phyloP scores from a whole-genome alignment of 2,797 vertebrate species.

The Zalophus californianus region DNA sequence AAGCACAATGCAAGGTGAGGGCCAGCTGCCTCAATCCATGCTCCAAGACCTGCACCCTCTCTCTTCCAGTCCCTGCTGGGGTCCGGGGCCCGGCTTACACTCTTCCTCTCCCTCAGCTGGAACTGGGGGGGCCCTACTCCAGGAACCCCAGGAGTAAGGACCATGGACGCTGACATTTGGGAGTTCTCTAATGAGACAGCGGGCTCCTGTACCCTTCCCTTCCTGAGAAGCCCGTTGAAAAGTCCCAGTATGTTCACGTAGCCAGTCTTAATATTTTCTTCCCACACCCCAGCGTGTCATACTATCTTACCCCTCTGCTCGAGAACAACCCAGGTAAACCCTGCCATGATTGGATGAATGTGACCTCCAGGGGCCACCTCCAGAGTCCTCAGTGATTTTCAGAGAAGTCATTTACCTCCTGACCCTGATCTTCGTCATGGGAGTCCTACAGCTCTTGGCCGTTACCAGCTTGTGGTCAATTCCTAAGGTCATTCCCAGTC shows the following conservation, averaged over 20 bases:
- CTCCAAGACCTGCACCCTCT: neutral
- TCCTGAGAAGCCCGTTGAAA: neutral
- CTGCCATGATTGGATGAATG: rapidly evolving
- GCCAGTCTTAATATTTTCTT: neutral
- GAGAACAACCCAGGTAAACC: neutral
- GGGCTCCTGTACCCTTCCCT: no score
- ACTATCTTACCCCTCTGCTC: no score
- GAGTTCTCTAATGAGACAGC: neutral
- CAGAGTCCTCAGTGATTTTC: neutral
- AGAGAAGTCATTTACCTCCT: neutral
- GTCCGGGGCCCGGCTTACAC: neutral
- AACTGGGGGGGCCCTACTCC: no score
- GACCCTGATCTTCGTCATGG: rapidly evolving
- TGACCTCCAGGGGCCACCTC: neutral
- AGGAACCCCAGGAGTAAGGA: neutral
- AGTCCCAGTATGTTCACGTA: rapidly evolving
- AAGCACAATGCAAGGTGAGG: neutral
- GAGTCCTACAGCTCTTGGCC: neutral
- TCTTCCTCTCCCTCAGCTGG: neutral
- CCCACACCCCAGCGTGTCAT: neutral
- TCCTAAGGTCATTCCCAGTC: no score
- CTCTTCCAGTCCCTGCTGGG: neutral
- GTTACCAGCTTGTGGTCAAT: neutral
- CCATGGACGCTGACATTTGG: neutral
- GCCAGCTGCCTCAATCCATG: neutral